A percentile compares a stretch with the other conserved stretches of the same genome.
These are phyloP conservation scores for Morphnarchus princeps DNA, from an alignment of 2,113 vertebrate genomes.

Conservation along the genomic window DNA sequence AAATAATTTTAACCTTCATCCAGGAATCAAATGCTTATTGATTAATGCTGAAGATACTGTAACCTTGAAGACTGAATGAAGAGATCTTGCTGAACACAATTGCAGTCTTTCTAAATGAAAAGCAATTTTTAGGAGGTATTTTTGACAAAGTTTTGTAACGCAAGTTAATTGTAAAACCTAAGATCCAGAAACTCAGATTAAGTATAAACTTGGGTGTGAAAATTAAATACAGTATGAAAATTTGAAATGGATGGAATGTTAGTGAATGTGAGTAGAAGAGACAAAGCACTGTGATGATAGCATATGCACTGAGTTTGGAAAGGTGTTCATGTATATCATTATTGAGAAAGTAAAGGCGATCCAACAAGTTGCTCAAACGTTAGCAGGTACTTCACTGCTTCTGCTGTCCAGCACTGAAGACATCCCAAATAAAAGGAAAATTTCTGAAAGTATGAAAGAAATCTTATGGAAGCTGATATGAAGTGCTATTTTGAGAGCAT, in stretches of 20 bases:
- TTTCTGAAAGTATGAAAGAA: background rate
- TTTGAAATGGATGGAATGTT: background rate
- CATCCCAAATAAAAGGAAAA: background rate
- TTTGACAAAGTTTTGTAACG: slow-evolving; percentile 17
- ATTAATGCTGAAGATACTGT: slow-evolving; percentile 23
- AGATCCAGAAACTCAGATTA: slow-evolving; percentile 40
- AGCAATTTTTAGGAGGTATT: slow-evolving; percentile 7
- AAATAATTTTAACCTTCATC: slow-evolving; percentile 38
- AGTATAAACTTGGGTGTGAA: background rate
- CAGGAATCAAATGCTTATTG: slow-evolving; percentile 50
- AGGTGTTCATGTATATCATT: background rate
- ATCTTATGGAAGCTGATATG: background rate
- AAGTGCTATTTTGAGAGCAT: background rate
- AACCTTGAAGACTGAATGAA: slow-evolving; percentile 57
- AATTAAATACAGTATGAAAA: background rate
- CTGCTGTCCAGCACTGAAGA: background rate
- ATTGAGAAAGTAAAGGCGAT: background rate
- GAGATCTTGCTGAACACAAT: slow-evolving; percentile 34
- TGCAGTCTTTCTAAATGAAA: slow-evolving; percentile 22
- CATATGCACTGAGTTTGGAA: background rate
- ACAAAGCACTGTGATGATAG: background rate
- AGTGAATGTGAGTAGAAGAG: background rate
- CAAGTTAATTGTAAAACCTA: slow-evolving; percentile 38
- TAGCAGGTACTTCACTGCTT: background rate
- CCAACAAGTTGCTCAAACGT: background rate